Base-by-base conservation (phyloP, 2,888 invertebrate species). In the Rhodophaea formosa region DNA sequence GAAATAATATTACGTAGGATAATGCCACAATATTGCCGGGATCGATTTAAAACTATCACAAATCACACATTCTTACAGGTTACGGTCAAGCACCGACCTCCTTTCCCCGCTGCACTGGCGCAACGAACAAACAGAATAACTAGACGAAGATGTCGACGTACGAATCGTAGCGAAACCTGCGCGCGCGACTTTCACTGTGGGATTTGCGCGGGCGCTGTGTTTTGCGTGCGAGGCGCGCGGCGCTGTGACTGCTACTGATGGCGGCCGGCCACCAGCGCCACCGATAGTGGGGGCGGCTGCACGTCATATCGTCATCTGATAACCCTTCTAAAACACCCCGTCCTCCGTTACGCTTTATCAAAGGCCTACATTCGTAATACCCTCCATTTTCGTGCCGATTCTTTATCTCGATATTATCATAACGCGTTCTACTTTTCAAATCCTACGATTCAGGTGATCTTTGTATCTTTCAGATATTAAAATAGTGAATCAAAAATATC, bases 21-120 rank as follows among this genome's bases (percentile, higher is more conserved):
- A 78, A 75, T 82, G 82, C 79, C 83, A 86, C 86, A 84, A 81
- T 73, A 82, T 79, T 74, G 71, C 71, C 62, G 70, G 75, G 72
- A 77, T 75, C 64, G 67, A 70, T 76, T 67, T 69, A 68, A 73
- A 77, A 74, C 62, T 65, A 75, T 66, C 82, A 83, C 80, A 81
- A 79, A 79, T 76, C 81, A 78, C 84, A 74, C 64, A 71, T 76
- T 82, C 79, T 84, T 83, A 83, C 84, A 70, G 78, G 83, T 71
- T 77, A 73, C 66, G 78, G 78, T 78, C 79, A 73, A 79, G 75
- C 80, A 80, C 76, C 88, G 88, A 89, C 90, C 89, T 91, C 90
- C 90, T 91, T 91, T 91, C 88, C 78, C 87, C 71, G 82, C 70
- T 83, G 86, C 86, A 88, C 88, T 88, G 87, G 88, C 89, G 88